Conservation (phyloP, 2,888 invertebrate genomes). For the Patella depressa region DNA sequence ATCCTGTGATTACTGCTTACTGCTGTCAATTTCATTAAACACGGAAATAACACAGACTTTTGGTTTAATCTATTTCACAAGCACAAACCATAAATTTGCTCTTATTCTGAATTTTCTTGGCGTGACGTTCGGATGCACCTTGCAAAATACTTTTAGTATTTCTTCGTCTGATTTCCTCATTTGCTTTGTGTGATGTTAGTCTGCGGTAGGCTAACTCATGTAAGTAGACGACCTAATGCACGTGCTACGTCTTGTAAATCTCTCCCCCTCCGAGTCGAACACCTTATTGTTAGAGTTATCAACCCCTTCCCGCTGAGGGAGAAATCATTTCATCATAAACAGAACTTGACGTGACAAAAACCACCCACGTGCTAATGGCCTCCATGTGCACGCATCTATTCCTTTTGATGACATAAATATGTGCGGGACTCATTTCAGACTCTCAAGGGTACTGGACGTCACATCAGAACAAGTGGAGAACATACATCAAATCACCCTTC, state of each 20-base stretch:
- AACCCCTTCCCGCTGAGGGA: background rate
- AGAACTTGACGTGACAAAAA: slow-evolving; percentile 10
- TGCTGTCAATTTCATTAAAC: slow-evolving; percentile 6
- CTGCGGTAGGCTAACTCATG: slow-evolving; percentile 7
- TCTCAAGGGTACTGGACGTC: background rate
- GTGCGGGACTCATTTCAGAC: background rate
- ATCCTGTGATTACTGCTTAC: slow-evolving; percentile 1
- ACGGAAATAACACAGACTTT: background rate
- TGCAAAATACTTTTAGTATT: background rate
- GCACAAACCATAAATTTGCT: background rate
- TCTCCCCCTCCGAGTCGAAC: background rate
- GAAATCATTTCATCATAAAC: slow-evolving; percentile 9
- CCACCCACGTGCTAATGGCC: slow-evolving; percentile 7
- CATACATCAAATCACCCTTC: background rate
- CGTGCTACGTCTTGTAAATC: background rate
- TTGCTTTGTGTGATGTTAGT: background rate
- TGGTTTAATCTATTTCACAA: slow-evolving; percentile 9
- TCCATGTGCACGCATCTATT: background rate
- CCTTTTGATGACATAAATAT: background rate
- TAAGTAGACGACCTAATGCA: background rate
- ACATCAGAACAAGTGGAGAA: slow-evolving; percentile 10
- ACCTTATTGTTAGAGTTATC: slow-evolving; percentile 6
- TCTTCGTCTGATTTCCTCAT: background rate
- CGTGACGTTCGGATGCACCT: slow-evolving; percentile 1
- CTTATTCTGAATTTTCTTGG: background rate